These are phyloP conservation scores for Athetis lepigone DNA, from an alignment of 2,888 invertebrate genomes.

Conservation along the genomic window DNA sequence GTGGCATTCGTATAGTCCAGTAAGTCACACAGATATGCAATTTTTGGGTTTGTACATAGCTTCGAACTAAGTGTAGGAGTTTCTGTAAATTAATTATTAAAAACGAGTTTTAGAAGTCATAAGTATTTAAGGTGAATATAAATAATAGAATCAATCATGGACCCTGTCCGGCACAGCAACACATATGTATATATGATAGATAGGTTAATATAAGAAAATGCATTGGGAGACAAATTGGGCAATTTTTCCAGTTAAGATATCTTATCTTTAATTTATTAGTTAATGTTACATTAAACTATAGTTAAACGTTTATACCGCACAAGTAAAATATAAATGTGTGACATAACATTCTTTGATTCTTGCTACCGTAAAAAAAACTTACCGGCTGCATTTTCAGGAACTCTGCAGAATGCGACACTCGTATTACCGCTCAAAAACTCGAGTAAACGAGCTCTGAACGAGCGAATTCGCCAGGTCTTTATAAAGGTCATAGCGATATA, in stretches of 20 bases:
- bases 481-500: conserved; percentile 96
- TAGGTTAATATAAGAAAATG: too few relatives aligned
- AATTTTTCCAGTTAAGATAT: too few relatives aligned
- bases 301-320: neutral
- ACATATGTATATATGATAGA: too few relatives aligned
- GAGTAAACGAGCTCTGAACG: conserved; percentile 92
- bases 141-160: too few relatives aligned
- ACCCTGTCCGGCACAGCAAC: too few relatives aligned
- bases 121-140: too few relatives aligned
- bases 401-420: conserved; percentile 91
- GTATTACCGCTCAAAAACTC: conserved; percentile 91
- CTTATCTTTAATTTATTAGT: too few relatives aligned
- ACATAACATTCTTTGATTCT: conserved; percentile 24
- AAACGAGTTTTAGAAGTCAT: too few relatives aligned
- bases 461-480: conserved; percentile 94
- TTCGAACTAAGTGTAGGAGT: conserved; percentile 89
- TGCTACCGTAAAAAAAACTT: conserved; percentile 35
- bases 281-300: neutral
- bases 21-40: conserved; percentile 92
- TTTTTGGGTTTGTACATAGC: conserved; percentile 89
- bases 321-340: conserved; percentile 9
- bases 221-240: too few relatives aligned
- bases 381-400: conserved; percentile 89
- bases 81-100: conserved; percentile 78
- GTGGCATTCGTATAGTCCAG: conserved; percentile 86